Evolutionary conservation across 92 coral and sea anemone genomes (phyloP), one percentile per base, ranked within the genome.

Genomic region (Heliopora coerulea): DNA sequence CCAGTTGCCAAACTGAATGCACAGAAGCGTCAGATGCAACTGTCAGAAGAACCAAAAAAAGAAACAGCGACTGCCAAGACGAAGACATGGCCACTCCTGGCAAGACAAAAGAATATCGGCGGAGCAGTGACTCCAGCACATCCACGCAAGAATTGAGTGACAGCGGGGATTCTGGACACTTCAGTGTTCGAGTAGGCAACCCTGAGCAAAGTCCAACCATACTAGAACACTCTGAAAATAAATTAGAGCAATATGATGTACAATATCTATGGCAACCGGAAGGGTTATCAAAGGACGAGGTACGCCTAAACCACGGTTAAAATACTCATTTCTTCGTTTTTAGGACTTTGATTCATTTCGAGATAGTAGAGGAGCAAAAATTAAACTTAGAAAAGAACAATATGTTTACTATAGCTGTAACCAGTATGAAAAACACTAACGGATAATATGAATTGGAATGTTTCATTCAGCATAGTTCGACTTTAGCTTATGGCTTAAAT

Each of bases 261-360:
- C 77, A 56, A 49, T 70, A 70, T 70, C 63, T 52, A 70, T 70
- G 77, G 77, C 63, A 70, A 70, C 77, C 77, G 63, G 77, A 70
- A 70, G 77, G 77, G 50, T 27, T 70, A 44, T 27, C 56, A 62
- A 44, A 52, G 14, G 77, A 70, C 26, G 77, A 70, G 77, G 77
- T 70, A 33, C 29, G 75, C 24, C 27, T 8, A 15, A 21, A 23
- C n/a, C n/a, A n/a, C n/a, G n/a, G n/a, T n/a, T n/a, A n/a, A n/a
- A n/a, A n/a, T n/a, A n/a, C n/a, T n/a, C 42, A 4, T 37, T 37
- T 37, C 42, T 37, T 37, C 42, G 5, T 37, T 37, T 37, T 4
- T 37, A 37, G 5, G 6, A 4, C 42, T 4, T 37, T 37, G 12
- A 37, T 37, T 37, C n/a, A n/a, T n/a, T n/a, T n/a, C n/a, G n/a